Percentiles rank a stretch among this genome's conserved stretches.
phyloP scores from a whole-genome alignment of 1,140 invertebrate genomes.

The Brachionus koreanus region DNA sequence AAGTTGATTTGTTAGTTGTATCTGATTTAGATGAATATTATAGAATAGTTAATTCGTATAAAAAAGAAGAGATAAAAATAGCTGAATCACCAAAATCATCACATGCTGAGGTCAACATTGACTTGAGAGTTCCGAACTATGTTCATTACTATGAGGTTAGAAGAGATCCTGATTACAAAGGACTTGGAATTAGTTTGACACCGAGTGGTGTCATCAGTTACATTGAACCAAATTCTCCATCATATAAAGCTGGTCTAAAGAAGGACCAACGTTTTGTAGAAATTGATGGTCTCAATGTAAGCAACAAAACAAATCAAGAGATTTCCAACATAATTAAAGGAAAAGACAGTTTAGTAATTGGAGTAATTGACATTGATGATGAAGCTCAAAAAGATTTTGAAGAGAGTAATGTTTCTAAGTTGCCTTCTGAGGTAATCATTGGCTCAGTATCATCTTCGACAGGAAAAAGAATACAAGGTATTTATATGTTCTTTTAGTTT shows the following conservation, averaged over 20 bases:
- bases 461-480: constrained; percentile 10
- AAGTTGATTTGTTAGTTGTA: constrained; percentile 25
- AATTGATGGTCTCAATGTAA: constrained; percentile 4
- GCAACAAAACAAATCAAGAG: constrained; percentile 4
- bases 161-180: constrained; percentile 20
- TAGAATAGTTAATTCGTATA: background rate
- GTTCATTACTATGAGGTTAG: constrained; percentile 27
- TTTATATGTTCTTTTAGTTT: no score
- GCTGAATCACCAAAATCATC: background rate
- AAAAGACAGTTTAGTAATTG: constrained; percentile 18
- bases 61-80: background rate
- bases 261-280: constrained; percentile 20
- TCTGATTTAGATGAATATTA: background rate
- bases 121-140: constrained; percentile 13
- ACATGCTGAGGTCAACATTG: background rate
- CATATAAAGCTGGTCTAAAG: background rate
- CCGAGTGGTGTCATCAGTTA: constrained; percentile 6
- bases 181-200: constrained; percentile 18
- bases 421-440: background rate
- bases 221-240: constrained; percentile 21
- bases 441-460: background rate
- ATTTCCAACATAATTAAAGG: background rate
- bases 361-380: background rate
- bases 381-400: background rate
- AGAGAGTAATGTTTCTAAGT: background rate